Evolutionary conservation across 2,797 vertebrate genomes (phyloP).

Genomic region (Hyperoplus lanceolatus): DNA sequence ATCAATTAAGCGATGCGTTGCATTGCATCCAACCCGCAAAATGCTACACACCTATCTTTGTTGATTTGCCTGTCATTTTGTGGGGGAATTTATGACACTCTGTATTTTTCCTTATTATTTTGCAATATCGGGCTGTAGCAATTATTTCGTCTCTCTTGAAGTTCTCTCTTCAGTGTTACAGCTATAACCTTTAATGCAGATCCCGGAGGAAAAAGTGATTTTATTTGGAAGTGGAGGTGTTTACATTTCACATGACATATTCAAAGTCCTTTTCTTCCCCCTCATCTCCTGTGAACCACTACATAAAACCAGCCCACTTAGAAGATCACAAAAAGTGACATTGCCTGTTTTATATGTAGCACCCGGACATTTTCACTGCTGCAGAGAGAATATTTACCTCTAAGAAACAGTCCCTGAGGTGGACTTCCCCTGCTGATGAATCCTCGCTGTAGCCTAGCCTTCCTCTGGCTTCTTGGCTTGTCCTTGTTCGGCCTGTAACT

Average conservation of each 20-base stretch:
- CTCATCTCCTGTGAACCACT: constrained; percentile 15
- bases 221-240: constrained; percentile 11
- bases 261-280: constrained; percentile 2
- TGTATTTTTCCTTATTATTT: not conserved
- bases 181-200: constrained; percentile 38
- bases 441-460: constrained; percentile 44
- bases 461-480: constrained; percentile 58
- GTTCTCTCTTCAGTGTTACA: not conserved
- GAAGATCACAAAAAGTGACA: constrained; percentile 26
- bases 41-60: constrained; percentile 2
- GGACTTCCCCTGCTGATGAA: constrained; percentile 65
- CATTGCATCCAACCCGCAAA: constrained; percentile 24
- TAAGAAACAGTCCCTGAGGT: constrained; percentile 39
- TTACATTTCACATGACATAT: constrained; percentile 25
- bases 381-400: constrained; percentile 59
- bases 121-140: constrained; percentile 17
- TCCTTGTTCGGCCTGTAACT: constrained; percentile 71
- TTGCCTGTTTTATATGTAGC: constrained; percentile 34
- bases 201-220: constrained; percentile 4
- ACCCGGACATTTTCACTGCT: constrained; percentile 46
- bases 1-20: constrained; percentile 46
- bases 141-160: constrained; percentile 5
- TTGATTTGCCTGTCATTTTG: not conserved
- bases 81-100: not conserved
- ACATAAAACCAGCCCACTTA: not conserved